Base-by-base conservation (phyloP, 2,797 vertebrate species). In the Parauchenoglanis ngamensis region DNA sequence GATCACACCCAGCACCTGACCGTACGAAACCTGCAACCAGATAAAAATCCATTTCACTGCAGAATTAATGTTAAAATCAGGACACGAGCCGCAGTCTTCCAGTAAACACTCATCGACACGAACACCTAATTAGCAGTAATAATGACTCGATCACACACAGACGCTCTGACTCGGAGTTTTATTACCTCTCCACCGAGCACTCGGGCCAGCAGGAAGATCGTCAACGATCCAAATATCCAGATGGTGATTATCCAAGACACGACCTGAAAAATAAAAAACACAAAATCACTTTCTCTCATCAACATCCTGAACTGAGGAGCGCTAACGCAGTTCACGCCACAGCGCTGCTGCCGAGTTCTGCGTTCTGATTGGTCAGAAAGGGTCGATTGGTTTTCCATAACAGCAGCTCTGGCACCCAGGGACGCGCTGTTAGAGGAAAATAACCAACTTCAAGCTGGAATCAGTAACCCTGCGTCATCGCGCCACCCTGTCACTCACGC, bases 191-290 rank as follows among this genome's bases (percentile, higher is more conserved):
- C 98, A 93, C 98, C 98, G 68, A 99, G 97, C 91, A 99, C 98
- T 91, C 98, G 97, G 88, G 98, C 98, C 93, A 99, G 94, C 91
- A 99, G 95, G 92, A 99, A 99, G 93, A 99, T 97, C 28, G 97
- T 99, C 92, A 99, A 91, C 19, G 98, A 98, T 91, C 98, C 98
- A 94, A 99, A 98, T 94, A 99, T 98, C 98, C 98, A 99, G 95
- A 99, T 99, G 90, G 98, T 99, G 95, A 99, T 97, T 91, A 99
- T 99, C 98, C 98, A 99, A 87, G 98, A 99, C 91, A 99, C 98
- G 89, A 99, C 98, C 98, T 99, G 77, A 19, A 68, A 89, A 72
- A 0, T 2, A 12, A 87, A 40, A 5, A 79, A 54, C 46, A 68
- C 19, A 35, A 13, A 15, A 4, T 40, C 15, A 17, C 76, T 78